Percentiles rank a stretch among this genome's conserved stretches.
phyloP scores from a whole-genome alignment of 2,797 vertebrate genomes.

The Knipowitschia caucasica region DNA sequence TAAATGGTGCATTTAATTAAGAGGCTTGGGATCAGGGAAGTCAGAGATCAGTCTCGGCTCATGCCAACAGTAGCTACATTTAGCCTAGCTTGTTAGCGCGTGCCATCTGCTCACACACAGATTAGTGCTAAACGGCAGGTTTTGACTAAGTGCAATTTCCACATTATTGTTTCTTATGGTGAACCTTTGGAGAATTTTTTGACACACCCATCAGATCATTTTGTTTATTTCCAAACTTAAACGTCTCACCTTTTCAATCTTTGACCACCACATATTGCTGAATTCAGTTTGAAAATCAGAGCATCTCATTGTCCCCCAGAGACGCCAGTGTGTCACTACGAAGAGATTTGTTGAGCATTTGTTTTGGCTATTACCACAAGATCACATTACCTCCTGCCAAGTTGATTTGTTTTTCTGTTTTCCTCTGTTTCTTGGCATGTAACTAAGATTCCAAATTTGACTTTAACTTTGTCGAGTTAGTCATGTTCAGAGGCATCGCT shows the following conservation, averaged over 20 bases:
- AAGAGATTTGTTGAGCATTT: neutral
- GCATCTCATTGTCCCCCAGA: neutral
- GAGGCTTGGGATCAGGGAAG: slow-evolving; percentile 65
- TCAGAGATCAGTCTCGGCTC: slow-evolving; percentile 58
- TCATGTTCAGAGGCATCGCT: slow-evolving; percentile 24
- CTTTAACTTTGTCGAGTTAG: neutral
- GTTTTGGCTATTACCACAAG: slow-evolving; percentile 1
- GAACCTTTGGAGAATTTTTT: neutral
- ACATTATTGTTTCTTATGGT: slow-evolving; percentile 8
- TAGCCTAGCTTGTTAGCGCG: slow-evolving; percentile 66
- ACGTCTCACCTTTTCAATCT: neutral
- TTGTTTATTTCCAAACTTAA: too few relatives aligned
- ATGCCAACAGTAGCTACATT: slow-evolving; percentile 64
- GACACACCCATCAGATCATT: neutral
- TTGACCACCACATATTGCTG: neutral
- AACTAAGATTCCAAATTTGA: slow-evolving; percentile 1
- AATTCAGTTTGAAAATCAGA: neutral
- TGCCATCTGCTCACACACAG: slow-evolving; percentile 69
- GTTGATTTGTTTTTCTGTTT: neutral
- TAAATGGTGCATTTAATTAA: slow-evolving; percentile 73
- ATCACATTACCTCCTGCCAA: neutral
- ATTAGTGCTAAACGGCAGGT: slow-evolving; percentile 48
- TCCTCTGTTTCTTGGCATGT: neutral
- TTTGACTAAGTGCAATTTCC: slow-evolving; percentile 16
- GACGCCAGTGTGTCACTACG: neutral